A percentile compares a stretch with the other conserved stretches of the same genome.
phyloP scores from a whole-genome alignment of 2,888 invertebrate species.

The Drosophila paucipuncta region DNA sequence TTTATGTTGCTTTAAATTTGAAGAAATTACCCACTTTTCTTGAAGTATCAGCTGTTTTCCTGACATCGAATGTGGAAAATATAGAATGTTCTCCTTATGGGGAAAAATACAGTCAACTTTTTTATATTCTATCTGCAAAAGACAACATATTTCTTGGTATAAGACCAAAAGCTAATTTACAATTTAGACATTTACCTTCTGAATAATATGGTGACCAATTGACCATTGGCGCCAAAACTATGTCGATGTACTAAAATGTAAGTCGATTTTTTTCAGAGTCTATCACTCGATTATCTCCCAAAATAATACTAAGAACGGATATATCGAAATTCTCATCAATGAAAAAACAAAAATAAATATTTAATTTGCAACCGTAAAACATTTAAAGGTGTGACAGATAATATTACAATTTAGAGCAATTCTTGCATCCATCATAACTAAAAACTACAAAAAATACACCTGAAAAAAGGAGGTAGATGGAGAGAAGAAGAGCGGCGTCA shows the following conservation, averaged over 20 bases:
- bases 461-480: neutral
- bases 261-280: too few relatives aligned
- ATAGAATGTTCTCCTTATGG: neutral
- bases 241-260: neutral
- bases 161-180: neutral
- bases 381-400: neutral
- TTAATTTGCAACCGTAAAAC: neutral
- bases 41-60: too few relatives aligned
- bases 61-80: neutral
- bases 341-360: neutral
- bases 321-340: neutral
- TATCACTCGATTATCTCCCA: neutral
- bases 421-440: neutral
- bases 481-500: neutral
- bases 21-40: neutral
- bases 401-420: neutral
- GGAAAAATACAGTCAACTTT: neutral
- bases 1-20: neutral
- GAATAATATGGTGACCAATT: neutral
- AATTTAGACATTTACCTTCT: neutral
- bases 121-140: neutral
- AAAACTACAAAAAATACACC: neutral
- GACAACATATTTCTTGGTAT: neutral
- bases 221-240: neutral
- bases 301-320: neutral